Percentiles rank a stretch among this genome's conserved stretches.
These are phyloP conservation scores for Conus canariensis DNA, from an alignment of 2,888 invertebrate genomes.

Conservation along the genomic window DNA sequence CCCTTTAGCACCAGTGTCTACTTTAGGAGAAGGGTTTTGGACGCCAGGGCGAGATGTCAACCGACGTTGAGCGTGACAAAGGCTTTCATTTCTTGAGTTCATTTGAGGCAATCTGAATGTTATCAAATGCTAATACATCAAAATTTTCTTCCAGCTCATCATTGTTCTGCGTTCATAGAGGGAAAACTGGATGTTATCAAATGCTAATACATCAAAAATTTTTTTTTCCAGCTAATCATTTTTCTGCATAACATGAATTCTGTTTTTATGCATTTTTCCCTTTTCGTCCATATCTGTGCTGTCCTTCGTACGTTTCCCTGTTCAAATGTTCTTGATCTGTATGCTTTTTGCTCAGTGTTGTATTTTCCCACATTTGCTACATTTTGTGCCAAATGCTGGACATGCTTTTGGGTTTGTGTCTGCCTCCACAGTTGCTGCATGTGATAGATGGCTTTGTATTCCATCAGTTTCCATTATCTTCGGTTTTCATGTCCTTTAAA, in stretches of 20 bases:
- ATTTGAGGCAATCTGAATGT: not conserved
- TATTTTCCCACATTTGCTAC: constrained; percentile 1
- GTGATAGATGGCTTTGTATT: not conserved
- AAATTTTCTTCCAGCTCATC: not conserved
- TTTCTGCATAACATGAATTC: not conserved
- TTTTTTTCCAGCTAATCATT: not conserved
- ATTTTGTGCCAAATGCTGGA: not conserved
- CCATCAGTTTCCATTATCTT: no score
- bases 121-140: not conserved
- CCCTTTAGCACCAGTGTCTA: constrained; percentile 46
- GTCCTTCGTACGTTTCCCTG: not conserved
- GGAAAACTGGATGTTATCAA: not conserved
- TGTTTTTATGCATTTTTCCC: not conserved
- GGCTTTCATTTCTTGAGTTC: not conserved
- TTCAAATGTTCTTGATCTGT: not conserved
- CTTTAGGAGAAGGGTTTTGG: constrained; percentile 35
- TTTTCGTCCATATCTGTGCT: not conserved
- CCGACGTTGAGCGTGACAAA: not conserved
- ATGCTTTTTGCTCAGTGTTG: constrained; percentile 5
- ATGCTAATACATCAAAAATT: not conserved
- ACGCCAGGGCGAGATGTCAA: not conserved
- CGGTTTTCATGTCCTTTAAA: not conserved
- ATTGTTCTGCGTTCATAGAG: not conserved
- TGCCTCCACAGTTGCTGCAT: not conserved
- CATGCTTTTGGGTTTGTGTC: not conserved